Evolutionary conservation across 2,888 invertebrate genomes (phyloP).

Genomic region (Nowickia ferox): DNA sequence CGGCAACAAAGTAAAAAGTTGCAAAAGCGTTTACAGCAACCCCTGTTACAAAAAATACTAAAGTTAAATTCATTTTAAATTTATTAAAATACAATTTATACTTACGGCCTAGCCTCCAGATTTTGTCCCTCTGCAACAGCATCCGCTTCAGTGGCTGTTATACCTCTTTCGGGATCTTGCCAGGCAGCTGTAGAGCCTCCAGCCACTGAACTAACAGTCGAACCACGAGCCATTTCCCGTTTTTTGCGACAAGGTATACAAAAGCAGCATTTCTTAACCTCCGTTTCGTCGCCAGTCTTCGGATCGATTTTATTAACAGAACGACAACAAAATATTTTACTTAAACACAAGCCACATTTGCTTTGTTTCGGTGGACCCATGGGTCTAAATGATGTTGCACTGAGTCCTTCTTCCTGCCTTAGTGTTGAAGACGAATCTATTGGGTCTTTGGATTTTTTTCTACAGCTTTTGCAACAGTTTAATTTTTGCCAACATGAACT

Average conservation of each 20-base stretch:
- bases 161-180: constrained; percentile 80
- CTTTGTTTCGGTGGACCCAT: constrained; percentile 75
- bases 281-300: constrained; percentile 79
- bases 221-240: constrained; percentile 64
- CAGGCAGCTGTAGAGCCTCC: constrained; percentile 77
- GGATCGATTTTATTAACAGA: constrained; percentile 83
- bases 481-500: constrained; percentile 81
- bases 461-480: constrained; percentile 82
- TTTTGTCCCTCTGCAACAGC: constrained; percentile 85
- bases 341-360: constrained; percentile 81
- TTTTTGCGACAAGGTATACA: constrained; percentile 82
- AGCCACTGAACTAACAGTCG: constrained; percentile 69
- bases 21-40: constrained; percentile 81
- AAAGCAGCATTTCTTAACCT: constrained; percentile 81
- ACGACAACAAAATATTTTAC: constrained; percentile 82
- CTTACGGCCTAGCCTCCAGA: constrained; percentile 76
- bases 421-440: constrained; percentile 25
- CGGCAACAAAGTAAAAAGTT: constrained; percentile 82
- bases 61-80: background rate
- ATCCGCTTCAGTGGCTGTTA: constrained; percentile 81
- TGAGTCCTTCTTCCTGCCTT: constrained; percentile 51
- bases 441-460: constrained; percentile 81
- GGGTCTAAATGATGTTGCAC: constrained; percentile 42
- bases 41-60: constrained; percentile 71
- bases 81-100: constrained; percentile 1